Evolutionary conservation across 2,888 invertebrate species (phyloP), one percentile per base, ranked within the genome.

Genomic region (Hedychridium roseum): DNA sequence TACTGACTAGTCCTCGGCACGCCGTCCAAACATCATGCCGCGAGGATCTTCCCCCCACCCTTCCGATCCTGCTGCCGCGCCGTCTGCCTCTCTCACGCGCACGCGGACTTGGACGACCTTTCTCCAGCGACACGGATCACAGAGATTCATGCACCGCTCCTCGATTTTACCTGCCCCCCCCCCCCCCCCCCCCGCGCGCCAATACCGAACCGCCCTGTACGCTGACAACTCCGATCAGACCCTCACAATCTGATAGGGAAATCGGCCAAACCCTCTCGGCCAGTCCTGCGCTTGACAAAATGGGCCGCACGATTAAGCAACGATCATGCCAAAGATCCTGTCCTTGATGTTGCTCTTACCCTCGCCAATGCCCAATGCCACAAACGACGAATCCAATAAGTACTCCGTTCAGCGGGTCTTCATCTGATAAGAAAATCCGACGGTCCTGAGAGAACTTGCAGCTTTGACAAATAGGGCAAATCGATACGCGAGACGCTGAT

Each of bases 1-100:
- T 73, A 77, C 77, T 77, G 76, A 76, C 71, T 71, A 53, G 64
- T 59, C 63, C 55, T 54, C 64, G 64, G 55, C 58, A 61, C 73
- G 64, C 70, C 75, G 71, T 69, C 66, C 66, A 68, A 72, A 75
- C 74, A 72, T 76, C 76, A 75, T 76, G 73, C 71, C 66, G 66
- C 63, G 50, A 52, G 38, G 30, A 37, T 37, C 50, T 50, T 43
- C 50, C 50, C 32, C 57, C 51, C 57, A 50, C 55, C 20, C 39
- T 48, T 43, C 34, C 50, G 53, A 49, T 60, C 47, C 54, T 39
- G 34, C 62, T 57, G 38, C 55, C 50, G 48, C 42, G 63, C 62
- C 60, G 60, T 61, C 59, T 54, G 51, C 50, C 59, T 44, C 43
- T 49, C 56, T 44, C 43, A 16, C 30, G 34, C 30, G 43, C 37